phyloP scores from a whole-genome alignment of 2,113 vertebrate species.

The Cyanoramphus novaezelandiae region DNA sequence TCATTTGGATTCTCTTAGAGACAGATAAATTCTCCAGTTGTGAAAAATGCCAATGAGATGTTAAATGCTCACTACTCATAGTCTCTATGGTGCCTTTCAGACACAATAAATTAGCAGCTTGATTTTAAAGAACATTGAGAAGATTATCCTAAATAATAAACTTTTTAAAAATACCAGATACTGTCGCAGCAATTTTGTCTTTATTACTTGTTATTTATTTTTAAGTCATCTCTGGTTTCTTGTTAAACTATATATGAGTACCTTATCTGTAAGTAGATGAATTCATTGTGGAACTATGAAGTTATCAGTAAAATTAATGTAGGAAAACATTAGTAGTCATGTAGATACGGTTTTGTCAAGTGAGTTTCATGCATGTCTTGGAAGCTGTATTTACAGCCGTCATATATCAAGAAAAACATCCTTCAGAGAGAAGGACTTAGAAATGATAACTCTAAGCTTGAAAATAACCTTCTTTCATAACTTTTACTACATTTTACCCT shows the following conservation, averaged over 20 bases:
- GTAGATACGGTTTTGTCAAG: background rate
- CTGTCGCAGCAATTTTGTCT: background rate
- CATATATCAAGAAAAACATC: background rate
- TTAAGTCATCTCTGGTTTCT: background rate
- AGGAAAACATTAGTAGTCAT: background rate
- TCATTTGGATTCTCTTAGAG: background rate
- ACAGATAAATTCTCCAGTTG: background rate
- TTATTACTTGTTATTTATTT: background rate
- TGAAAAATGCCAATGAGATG: background rate
- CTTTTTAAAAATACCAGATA: background rate
- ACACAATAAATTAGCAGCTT: background rate
- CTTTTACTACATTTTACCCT: background rate
- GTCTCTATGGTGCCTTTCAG: constrained; percentile 41
- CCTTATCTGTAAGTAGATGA: background rate
- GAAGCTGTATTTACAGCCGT: background rate
- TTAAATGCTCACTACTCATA: background rate
- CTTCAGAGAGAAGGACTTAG: background rate
- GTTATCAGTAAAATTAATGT: background rate
- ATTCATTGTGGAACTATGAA: background rate
- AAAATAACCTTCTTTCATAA: background rate
- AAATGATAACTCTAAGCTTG: background rate
- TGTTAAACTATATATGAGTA: background rate
- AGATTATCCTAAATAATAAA: background rate
- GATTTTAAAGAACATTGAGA: constrained; percentile 9
- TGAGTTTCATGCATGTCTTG: background rate